Evolutionary conservation across 2,888 invertebrate species (phyloP).

Genomic region (Orthosia gracilis): DNA sequence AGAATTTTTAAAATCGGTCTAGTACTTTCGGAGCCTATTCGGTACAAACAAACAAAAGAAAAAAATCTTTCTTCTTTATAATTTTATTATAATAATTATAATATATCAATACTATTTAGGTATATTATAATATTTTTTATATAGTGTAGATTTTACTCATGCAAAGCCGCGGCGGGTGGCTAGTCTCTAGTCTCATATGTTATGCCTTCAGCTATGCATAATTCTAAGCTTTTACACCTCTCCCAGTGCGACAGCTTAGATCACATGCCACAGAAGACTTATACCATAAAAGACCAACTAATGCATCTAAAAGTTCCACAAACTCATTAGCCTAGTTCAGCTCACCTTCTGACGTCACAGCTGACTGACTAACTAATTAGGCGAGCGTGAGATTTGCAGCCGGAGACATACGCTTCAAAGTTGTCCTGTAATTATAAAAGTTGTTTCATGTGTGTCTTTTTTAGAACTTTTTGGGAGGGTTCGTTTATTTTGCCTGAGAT

Average conservation of each 20-base stretch:
- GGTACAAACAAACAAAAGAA: too few species aligned
- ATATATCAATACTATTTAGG: too few species aligned
- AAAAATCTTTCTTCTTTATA: too few species aligned
- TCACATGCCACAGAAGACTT: neutral
- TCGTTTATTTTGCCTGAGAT: neutral
- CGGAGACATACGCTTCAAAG: slow-evolving; percentile 11
- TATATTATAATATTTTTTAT: too few species aligned
- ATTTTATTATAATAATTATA: too few species aligned
- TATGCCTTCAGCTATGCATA: too few species aligned
- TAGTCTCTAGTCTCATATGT: too few species aligned
- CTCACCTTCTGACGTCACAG: slow-evolving; percentile 25
- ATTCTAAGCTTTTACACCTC: neutral
- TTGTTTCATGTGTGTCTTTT: neutral
- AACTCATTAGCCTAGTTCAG: slow-evolving; percentile 41
- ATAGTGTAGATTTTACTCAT: too few species aligned
- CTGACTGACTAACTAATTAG: slow-evolving; percentile 42
- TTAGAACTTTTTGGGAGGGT: neutral
- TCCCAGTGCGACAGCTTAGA: neutral
- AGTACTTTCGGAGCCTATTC: too few species aligned
- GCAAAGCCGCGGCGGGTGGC: too few species aligned
- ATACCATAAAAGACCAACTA: slow-evolving; percentile 12
- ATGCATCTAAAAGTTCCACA: slow-evolving; percentile 30
- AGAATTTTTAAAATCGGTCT: too few species aligned
- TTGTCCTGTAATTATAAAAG: slow-evolving; percentile 3
- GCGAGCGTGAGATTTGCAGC: slow-evolving; percentile 15